These are phyloP conservation scores for Drosophila virilis DNA, from an alignment of 1,140 invertebrate genomes.

Conservation along the genomic window DNA sequence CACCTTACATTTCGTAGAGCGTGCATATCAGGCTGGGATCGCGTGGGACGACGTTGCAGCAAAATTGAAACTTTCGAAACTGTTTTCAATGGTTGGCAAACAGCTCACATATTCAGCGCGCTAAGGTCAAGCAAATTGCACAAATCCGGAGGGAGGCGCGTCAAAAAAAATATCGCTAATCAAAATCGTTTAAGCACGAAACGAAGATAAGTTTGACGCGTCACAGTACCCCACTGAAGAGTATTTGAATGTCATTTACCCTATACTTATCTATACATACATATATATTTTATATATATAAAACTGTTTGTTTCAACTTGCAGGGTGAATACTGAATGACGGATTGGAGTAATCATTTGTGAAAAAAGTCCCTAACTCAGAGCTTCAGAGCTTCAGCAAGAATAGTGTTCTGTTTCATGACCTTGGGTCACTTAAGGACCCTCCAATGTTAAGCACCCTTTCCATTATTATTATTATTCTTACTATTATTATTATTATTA, in stretches of 20 bases:
- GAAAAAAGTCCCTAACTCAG: no score
- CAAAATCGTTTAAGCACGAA: slow-evolving; percentile 33
- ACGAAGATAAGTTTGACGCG: slow-evolving; percentile 25
- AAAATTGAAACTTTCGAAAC: slow-evolving; percentile 51
- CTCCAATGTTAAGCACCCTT: no score
- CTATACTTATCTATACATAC: neutral
- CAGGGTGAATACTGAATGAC: no score
- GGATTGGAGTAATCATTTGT: no score
- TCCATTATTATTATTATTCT: no score
- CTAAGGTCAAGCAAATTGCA: slow-evolving; percentile 57
- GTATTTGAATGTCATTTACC: neutral
- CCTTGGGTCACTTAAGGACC: no score
- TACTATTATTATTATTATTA: no score
- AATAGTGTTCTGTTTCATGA: no score
- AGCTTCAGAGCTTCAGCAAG: no score
- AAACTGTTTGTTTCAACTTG: no score
- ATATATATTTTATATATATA: no score
- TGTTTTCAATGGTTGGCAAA: slow-evolving; percentile 42
- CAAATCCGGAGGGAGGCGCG: slow-evolving; percentile 46
- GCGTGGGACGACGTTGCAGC: slow-evolving; percentile 28
- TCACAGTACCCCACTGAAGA: neutral
- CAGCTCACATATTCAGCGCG: slow-evolving; percentile 34
- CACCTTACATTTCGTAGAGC: slow-evolving; percentile 1
- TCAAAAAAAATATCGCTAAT: slow-evolving; percentile 44
- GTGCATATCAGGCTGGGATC: slow-evolving; percentile 40